Conservation (phyloP, 2,888 invertebrate species). For the Thymelicus lineola region DNA sequence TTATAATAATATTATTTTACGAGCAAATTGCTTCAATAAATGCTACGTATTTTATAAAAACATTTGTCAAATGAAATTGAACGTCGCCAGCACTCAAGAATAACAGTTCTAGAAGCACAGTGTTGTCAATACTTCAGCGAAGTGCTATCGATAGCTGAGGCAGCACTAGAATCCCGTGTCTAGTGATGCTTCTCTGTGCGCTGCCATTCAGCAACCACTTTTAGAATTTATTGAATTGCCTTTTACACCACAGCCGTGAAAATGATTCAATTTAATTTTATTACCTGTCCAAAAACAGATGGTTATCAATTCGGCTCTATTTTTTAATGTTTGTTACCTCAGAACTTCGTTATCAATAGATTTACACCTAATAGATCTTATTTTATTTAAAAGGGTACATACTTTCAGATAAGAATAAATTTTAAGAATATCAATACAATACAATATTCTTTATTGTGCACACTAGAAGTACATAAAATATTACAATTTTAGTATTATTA, state of each 20-base stretch:
- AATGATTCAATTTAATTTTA: background rate
- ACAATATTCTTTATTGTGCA: too few species aligned
- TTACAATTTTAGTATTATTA: too few species aligned
- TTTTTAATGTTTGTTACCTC: too few species aligned
- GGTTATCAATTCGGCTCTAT: too few species aligned
- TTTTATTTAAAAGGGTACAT: too few species aligned
- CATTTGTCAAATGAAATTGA: background rate
- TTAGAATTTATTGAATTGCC: background rate
- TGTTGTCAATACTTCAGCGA: constrained; percentile 12
- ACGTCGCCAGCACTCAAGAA: constrained; percentile 1
- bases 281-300: too few species aligned
- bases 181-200: background rate
- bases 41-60: background rate
- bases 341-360: too few species aligned
- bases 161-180: constrained; percentile 5
- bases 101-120: constrained; percentile 5
- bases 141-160: constrained; percentile 24
- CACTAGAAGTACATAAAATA: too few species aligned
- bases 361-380: too few species aligned
- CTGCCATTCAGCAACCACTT: constrained; percentile 6
- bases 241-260: background rate
- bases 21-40: background rate
- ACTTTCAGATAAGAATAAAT: too few species aligned
- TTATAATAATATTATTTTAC: too few species aligned
- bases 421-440: too few species aligned